These are phyloP conservation scores for Thamnaconus septentrionalis DNA, from an alignment of 2,113 vertebrate species.

Conservation along the genomic window DNA sequence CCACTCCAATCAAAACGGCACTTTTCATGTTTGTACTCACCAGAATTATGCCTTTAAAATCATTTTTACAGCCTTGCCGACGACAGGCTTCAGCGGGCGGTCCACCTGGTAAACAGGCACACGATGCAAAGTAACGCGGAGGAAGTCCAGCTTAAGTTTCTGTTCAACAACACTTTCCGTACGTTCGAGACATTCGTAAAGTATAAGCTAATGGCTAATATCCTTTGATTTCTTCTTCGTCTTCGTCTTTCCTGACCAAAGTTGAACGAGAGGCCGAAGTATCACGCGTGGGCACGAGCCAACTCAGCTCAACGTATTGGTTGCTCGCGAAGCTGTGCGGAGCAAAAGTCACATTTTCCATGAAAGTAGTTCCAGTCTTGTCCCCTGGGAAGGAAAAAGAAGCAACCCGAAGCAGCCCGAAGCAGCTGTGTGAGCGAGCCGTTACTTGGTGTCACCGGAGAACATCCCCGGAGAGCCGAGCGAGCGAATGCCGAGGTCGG, in stretches of 20 bases:
- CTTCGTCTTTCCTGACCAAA: too few species aligned
- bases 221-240: not conserved
- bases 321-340: too few species aligned
- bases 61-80: not conserved
- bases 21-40: constrained; percentile 27
- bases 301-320: too few species aligned
- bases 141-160: too few species aligned
- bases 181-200: constrained; percentile 2
- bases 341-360: too few species aligned
- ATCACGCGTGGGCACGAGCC: too few species aligned
- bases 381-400: not conserved
- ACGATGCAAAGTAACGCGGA: not conserved
- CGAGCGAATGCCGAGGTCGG: too few species aligned
- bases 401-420: not conserved
- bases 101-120: not conserved
- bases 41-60: constrained; percentile 14
- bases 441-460: constrained; percentile 18
- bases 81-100: not conserved
- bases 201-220: not conserved
- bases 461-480: not conserved
- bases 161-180: too few species aligned
- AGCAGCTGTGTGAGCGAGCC: constrained; percentile 5
- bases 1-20: too few species aligned
- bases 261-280: too few species aligned
- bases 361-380: too few species aligned